Base-by-base conservation (phyloP, 2,797 vertebrate species). In the Microhierax caerulescens region DNA sequence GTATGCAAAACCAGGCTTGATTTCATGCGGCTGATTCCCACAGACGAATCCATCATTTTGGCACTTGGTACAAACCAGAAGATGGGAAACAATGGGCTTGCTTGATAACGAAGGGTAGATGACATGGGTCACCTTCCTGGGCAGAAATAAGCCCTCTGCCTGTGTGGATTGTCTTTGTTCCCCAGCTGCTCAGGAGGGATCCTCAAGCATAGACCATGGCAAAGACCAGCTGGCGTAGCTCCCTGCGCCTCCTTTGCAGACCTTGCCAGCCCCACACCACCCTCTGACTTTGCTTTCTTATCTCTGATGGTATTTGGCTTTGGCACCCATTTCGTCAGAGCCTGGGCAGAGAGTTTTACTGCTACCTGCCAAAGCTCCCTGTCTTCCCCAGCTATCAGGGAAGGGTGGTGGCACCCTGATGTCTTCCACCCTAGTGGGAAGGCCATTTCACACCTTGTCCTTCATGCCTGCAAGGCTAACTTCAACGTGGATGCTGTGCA, bases 41-140 rank as follows among this genome's bases (percentile, higher is more conserved):
- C 67, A 82, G 43, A 81, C 20, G 36, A 85, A 87, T 85, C 75
- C 72, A 57, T 95, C 88, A 89, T 95, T 85, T 89, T 93, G 91
- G 41, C 85, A 70, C n/a, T 75, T 57, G 67, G 47, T 83, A 34
- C 89, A 85, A 85, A 78, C 80, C 19, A 85, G 43, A 47, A 94
- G 76, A 78, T 69, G 45, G 57, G 53, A 78, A 88, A 88, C 90
- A 91, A 90, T 53, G 59, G 51, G 34, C 15, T 77, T 61, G 57
- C 57, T 65, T 78, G 87, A 82, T 88, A 78, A 90, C 2, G 11
- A 88, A 51, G 76, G 36, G 45, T 53, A 50, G 60, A 78, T 90
- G 77, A 65, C 70, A 18, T n/a, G 51, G 39, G 65, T 87, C 79
- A 74, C 76, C 57, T 85, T 93, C 75, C n/a, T 39, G 22, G 85